Conservation (phyloP, 2,888 invertebrate species). For the Tipula vernalis region DNA sequence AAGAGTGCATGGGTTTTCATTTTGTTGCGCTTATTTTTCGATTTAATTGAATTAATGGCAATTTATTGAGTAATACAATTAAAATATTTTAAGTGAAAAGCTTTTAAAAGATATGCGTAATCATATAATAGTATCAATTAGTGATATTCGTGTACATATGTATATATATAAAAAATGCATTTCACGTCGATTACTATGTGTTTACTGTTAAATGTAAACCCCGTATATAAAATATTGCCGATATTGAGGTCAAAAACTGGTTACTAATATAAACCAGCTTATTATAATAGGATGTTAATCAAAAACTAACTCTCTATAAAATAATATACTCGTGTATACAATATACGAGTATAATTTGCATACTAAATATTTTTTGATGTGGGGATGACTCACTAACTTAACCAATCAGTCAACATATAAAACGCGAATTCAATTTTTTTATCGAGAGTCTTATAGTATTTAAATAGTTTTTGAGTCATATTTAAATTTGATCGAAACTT, state of each 20-base stretch:
- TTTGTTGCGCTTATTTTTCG: background rate
- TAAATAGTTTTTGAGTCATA: background rate
- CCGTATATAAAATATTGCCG: background rate
- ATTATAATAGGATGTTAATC: background rate
- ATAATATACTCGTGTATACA: too few relatives aligned
- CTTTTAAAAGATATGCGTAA: background rate
- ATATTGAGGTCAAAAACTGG: background rate
- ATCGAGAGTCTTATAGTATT: background rate
- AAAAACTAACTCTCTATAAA: background rate
- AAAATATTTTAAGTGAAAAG: conserved; percentile 4
- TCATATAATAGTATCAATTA: background rate
- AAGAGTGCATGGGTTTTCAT: background rate
- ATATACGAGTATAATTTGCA: background rate
- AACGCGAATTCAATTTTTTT: background rate
- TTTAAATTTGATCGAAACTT: background rate
- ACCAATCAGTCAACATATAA: background rate
- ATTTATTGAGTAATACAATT: background rate
- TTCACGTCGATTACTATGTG: background rate
- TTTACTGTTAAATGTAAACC: background rate
- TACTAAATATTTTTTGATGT: background rate
- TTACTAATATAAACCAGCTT: background rate
- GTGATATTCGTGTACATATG: background rate
- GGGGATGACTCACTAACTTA: background rate
- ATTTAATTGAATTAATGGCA: conserved; percentile 4
- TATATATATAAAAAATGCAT: background rate